Conservation (phyloP, 2,797 vertebrate genomes). For the Cyprinodon diabolis region DNA sequence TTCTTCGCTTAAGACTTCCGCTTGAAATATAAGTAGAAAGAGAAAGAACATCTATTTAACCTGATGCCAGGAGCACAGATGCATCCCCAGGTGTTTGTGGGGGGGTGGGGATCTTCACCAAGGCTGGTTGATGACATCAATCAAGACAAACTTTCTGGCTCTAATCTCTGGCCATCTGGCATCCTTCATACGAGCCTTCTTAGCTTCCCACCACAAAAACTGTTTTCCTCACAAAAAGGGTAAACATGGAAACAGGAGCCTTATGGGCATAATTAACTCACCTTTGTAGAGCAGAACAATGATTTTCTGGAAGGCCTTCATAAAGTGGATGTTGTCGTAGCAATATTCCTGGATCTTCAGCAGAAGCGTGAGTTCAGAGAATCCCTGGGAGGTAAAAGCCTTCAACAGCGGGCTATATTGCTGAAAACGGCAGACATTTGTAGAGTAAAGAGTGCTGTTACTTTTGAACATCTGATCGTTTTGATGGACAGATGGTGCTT, state of each 20-base stretch:
- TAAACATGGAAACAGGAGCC: not conserved
- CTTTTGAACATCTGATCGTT: not conserved
- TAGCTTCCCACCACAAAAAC: conserved; percentile 22
- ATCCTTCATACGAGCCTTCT: conserved; percentile 17
- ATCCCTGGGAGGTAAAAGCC: conserved; percentile 92
- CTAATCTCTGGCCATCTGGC: conserved; percentile 66
- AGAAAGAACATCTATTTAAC: conserved; percentile 18
- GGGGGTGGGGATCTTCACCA: conserved; percentile 23
- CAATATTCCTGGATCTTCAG: conserved; percentile 96
- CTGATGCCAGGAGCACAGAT: conserved; percentile 51
- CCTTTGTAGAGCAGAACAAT: conserved; percentile 96
- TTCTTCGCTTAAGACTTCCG: conserved; percentile 91
- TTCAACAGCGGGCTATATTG: conserved; percentile 95
- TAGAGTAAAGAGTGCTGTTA: not conserved
- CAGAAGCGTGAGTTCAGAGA: conserved; percentile 91
- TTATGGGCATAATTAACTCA: conserved; percentile 40
- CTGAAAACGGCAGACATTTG: conserved; percentile 67
- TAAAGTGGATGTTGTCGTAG: conserved; percentile 97
- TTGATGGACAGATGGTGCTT: not conserved
- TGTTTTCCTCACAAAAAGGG: conserved; percentile 1
- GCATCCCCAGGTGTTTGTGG: conserved; percentile 45
- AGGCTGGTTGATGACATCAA: conserved; percentile 54
- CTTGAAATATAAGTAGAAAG: conserved; percentile 59
- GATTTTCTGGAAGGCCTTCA: conserved; percentile 97
- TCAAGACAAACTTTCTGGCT: conserved; percentile 56